Base-by-base conservation (phyloP, 2,113 vertebrate species). In the Ochotona princeps region DNA sequence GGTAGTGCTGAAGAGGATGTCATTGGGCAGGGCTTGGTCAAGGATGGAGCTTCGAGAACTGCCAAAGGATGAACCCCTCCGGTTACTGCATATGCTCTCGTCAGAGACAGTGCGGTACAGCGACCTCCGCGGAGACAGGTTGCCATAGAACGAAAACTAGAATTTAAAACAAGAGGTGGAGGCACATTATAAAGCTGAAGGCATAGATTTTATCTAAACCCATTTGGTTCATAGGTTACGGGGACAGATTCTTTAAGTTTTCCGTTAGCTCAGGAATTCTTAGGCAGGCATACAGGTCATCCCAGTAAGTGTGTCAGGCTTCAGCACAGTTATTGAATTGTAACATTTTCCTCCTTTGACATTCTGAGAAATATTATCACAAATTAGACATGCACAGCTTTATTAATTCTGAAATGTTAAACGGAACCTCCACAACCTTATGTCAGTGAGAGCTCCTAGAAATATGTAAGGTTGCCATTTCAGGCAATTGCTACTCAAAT, bases 1-100 rank as follows among this genome's bases (percentile, higher is more conserved):
- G 0, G 99, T 99, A 83, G 98, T 99, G 98, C 99, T 99, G 98
- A 99, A 99, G 20, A 99, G 98, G 97, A 99, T 99, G 97, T 99
- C 99, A 14, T 98, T 99, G 92, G 99, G 99, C 98, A 99, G 95
- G 12, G 98, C 98, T 87, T 99, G 99, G 96, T 99, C 99, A 83
- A 99, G 97, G 96, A 99, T 94, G 49, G 99, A 99, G 92, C 99
- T 99, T n/a, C 98, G 98, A 5, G 99, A 99, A 95, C 99, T 99
- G 92, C 98, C 97, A 0, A 99, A 99, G 12, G 99, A 99, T 2
- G 99, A 99, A 14, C 98, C 98, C 97, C 98, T 99, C 11, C 99
- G 98, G 86, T 98, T 99, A 96, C 99, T 99, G 95, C 99, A 99
- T 90, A 99, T 97, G 51, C 99, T 99, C 94, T 99, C 99, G 11